These are phyloP conservation scores for Lasaia peninsularis DNA, from an alignment of 1,140 invertebrate species.

Conservation along the genomic window DNA sequence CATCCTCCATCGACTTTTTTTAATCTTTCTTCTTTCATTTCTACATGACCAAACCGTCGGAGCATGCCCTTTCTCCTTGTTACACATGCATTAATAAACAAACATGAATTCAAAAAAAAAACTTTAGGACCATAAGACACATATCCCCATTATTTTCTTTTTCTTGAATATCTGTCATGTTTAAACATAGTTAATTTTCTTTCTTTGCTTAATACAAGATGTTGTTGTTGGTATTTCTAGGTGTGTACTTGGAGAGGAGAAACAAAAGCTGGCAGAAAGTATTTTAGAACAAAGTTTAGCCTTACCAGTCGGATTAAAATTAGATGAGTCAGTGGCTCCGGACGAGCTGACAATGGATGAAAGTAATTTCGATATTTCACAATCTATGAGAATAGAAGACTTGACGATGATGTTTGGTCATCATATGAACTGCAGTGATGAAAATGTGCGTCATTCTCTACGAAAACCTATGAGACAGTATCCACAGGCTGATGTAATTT, in stretches of 20 bases:
- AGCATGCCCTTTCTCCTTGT: no score
- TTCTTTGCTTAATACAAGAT: no score
- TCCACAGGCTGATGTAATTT: conserved; percentile 75
- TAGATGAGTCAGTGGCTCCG: conserved; percentile 66
- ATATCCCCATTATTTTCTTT: no score
- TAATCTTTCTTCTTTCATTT: no score
- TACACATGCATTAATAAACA: no score
- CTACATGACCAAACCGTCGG: no score
- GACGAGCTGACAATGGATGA: conserved; percentile 68
- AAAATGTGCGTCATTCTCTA: conserved; percentile 34
- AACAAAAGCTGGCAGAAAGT: conserved; percentile 71
- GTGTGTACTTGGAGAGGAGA: conserved; percentile 72
- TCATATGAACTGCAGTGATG: conserved; percentile 55
- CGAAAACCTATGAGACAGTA: conserved; percentile 41
- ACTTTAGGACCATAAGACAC: no score
- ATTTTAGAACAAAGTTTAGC: conserved; percentile 73
- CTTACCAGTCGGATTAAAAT: conserved; percentile 62
- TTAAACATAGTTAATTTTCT: no score
- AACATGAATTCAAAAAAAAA: no score
- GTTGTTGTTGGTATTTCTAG: conserved; percentile 38
- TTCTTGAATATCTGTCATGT: no score
- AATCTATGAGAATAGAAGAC: conserved; percentile 67
- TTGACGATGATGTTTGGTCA: conserved; percentile 72
- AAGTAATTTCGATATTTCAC: conserved; percentile 64
- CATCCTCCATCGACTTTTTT: no score